Base-by-base conservation (phyloP, 2,888 invertebrate species). In the Tetragnatha montana region DNA sequence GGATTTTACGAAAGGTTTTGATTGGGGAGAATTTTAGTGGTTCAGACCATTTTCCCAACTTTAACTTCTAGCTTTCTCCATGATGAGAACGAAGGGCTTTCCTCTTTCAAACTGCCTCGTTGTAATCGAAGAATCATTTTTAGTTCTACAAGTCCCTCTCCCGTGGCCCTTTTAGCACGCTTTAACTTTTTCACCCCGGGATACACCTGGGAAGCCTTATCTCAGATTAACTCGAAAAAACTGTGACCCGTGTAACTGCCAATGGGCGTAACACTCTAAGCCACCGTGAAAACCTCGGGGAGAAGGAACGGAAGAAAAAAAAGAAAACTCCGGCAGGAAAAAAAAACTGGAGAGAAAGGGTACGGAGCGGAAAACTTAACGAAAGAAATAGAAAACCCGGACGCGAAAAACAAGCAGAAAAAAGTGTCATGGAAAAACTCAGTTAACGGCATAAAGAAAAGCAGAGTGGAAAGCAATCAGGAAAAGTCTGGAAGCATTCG, bases 221-320 rank as follows among this genome's bases (percentile, higher is more conserved):
- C 86, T 74, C 79, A 60, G 73, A 80, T 80, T 80, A 86, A 80
- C 80, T 80, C 47, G 80, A 86, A 79, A 80, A 84, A 85, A 51
- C 80, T 51, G 35, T 51, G 78, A 49, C 85, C 76, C 70, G 71
- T 85, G 78, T 76, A 78, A 79, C 79, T 74, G 86, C 86, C 80
- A 86, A 80, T 35, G 86, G 80, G 71, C 35, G 86, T 71, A 21
- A 60, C 86, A 68, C 17, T 70, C 70, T 85, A 79, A 79, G 79
- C 71, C 79, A 71, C 71, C 85, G 79, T 78, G 79, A 79, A 85
- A 78, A 79, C 85, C 85, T 71, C 51, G 8, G 71, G 70, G 69
- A 75, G 21, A 19, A 19, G 10, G 51, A 81, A 70, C 22, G 70
- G n/a, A n/a, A 68, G 17, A 70, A 69, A 69, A 35, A 79, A 22